Conservation (phyloP, 2,113 vertebrate genomes). For the Poeciliopsis retropinna region DNA sequence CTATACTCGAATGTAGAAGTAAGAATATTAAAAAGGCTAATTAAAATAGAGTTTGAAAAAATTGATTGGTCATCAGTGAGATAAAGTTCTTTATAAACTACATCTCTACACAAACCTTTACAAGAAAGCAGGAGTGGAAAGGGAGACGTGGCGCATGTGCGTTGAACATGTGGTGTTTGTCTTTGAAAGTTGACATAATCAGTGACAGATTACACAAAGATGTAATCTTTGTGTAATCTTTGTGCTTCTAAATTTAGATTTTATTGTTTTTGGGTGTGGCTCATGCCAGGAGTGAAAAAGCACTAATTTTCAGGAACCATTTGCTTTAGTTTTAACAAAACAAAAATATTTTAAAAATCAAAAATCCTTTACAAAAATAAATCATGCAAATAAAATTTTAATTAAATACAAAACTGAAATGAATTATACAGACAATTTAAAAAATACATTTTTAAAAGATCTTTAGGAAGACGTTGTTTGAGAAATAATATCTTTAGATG, state of each 20-base stretch:
- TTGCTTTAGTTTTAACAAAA: too few relatives aligned
- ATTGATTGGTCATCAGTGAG: too few relatives aligned
- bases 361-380: too few relatives aligned
- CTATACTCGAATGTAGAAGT: not conserved
- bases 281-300: not conserved
- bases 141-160: not conserved
- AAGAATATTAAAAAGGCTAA: not conserved
- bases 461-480: too few relatives aligned
- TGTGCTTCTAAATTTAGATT: not conserved
- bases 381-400: too few relatives aligned
- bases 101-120: not conserved
- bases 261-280: not conserved
- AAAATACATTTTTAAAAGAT: too few relatives aligned
- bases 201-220: not conserved
- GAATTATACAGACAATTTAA: too few relatives aligned
- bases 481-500: too few relatives aligned
- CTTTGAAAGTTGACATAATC: not conserved
- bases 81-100: too few relatives aligned
- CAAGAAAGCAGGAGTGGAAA: not conserved
- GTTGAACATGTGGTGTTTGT: not conserved
- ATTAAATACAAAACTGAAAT: too few relatives aligned
- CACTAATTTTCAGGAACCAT: not conserved
- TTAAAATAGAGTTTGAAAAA: not conserved
- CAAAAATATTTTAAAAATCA: too few relatives aligned
- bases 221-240: too few relatives aligned